Conservation (phyloP, 1,140 invertebrate genomes). For the Heliconius melpomene region DNA sequence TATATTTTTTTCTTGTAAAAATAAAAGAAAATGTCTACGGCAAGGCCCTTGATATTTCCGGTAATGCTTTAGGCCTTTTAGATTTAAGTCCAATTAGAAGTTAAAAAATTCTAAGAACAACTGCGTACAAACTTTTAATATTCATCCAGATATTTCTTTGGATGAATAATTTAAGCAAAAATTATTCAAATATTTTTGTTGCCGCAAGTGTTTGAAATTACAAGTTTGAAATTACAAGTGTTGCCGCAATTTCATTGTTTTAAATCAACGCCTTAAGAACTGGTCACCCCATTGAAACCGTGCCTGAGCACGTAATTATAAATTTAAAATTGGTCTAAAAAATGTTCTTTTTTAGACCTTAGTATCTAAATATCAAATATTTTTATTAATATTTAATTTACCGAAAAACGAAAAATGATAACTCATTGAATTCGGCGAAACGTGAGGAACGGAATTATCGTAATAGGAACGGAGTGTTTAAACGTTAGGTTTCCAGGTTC, state of each 20-base stretch:
- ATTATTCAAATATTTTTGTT: slow-evolving; percentile 8
- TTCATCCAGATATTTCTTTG: slow-evolving; percentile 10
- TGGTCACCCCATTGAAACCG: slow-evolving; percentile 8
- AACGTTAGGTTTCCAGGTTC: too few species aligned
- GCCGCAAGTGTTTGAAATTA: too few species aligned
- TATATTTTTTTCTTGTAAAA: not conserved
- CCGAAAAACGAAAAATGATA: too few species aligned
- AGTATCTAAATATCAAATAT: not conserved
- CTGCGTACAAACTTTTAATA: slow-evolving; percentile 20
- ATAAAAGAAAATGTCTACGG: not conserved
- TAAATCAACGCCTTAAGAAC: slow-evolving; percentile 19
- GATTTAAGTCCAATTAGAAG: slow-evolving; percentile 15
- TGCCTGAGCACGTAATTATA: slow-evolving; percentile 10
- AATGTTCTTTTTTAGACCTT: too few species aligned
- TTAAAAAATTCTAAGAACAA: slow-evolving; percentile 6
- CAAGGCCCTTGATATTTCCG: not conserved
- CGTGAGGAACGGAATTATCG: too few species aligned
- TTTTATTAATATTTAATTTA: too few species aligned
- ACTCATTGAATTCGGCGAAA: too few species aligned
- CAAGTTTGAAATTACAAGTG: too few species aligned
- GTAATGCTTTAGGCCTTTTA: not conserved
- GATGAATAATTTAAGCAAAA: slow-evolving; percentile 23
- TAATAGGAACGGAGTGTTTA: too few species aligned
- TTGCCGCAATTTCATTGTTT: slow-evolving; percentile 29
- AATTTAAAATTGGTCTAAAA: not conserved